Percentiles rank a stretch among this genome's conserved stretches.
Conservation (phyloP, 1,140 invertebrate genomes). For the Sminthurides bifidus region DNA sequence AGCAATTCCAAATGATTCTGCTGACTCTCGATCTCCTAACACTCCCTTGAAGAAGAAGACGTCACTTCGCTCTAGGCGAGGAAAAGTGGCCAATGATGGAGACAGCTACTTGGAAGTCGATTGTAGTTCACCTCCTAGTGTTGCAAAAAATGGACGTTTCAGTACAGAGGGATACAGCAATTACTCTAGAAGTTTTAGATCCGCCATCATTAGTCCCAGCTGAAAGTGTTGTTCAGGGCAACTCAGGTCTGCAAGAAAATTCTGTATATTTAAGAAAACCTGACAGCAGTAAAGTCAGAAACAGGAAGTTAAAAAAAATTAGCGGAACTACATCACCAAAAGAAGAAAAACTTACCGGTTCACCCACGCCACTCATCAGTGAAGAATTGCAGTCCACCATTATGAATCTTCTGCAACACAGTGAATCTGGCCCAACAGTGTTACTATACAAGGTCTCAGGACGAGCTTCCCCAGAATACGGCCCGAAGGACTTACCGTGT, state of each 20-base stretch:
- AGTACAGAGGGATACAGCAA: too few relatives aligned
- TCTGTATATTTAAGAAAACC: background rate
- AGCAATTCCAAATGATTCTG: background rate
- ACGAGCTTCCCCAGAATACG: slow-evolving; percentile 3
- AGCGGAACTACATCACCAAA: background rate
- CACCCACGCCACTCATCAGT: background rate
- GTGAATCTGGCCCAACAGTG: slow-evolving; percentile 24
- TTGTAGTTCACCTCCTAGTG: too few relatives aligned
- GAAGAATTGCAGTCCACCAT: slow-evolving; percentile 7
- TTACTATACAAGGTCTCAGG: slow-evolving; percentile 22
- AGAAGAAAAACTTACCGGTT: background rate
- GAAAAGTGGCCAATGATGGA: background rate
- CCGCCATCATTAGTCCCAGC: background rate
- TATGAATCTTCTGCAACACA: slow-evolving; percentile 20
- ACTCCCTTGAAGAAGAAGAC: too few relatives aligned
- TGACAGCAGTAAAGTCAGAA: background rate
- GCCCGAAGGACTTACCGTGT: slow-evolving; percentile 1
- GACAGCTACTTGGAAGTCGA: background rate
- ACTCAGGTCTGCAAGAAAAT: background rate
- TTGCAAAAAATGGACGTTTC: too few relatives aligned
- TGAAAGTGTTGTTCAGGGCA: background rate
- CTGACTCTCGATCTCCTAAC: too few relatives aligned
- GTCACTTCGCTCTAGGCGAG: too few relatives aligned
- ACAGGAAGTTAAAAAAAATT: background rate
- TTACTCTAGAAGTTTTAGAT: too few relatives aligned